A percentile compares a stretch with the other conserved stretches of the same genome.
These are phyloP conservation scores for Napeogenes sylphis DNA, from an alignment of 2,888 invertebrate genomes.

Conservation along the genomic window DNA sequence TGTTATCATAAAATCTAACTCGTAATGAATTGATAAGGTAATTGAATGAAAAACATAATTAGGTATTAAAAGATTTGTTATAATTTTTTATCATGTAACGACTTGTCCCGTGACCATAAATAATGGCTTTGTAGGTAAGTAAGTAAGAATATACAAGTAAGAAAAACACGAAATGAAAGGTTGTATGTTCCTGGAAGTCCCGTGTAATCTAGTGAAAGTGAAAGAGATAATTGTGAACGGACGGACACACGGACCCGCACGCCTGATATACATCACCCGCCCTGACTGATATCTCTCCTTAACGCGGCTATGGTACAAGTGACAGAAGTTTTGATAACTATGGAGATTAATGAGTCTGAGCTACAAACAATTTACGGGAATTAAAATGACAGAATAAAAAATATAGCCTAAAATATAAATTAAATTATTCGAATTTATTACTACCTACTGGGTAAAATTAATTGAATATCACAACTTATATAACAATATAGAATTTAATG, in stretches of 20 bases:
- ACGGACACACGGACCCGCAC: conserved; percentile 30
- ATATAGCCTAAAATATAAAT: neutral
- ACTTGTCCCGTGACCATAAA: neutral
- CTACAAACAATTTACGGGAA: neutral
- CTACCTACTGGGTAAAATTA: too few species aligned
- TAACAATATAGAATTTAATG: too few species aligned
- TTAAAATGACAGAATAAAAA: neutral
- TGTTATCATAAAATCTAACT: too few species aligned
- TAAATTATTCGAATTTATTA: too few species aligned
- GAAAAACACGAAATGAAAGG: conserved; percentile 2
- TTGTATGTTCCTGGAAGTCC: conserved; percentile 18
- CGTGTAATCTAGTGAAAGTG: conserved; percentile 39
- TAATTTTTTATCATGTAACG: too few species aligned
- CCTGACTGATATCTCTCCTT: conserved; percentile 68
- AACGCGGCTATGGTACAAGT: conserved; percentile 35
- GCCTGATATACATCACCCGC: conserved; percentile 56
- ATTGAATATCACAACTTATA: too few species aligned
- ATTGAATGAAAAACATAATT: too few species aligned
- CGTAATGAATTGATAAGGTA: too few species aligned
- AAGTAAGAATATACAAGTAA: neutral
- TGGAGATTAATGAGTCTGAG: neutral
- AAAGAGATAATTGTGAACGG: conserved; percentile 50
- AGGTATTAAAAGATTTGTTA: too few species aligned
- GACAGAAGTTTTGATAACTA: conserved; percentile 17
- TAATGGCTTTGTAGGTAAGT: neutral